Percentiles rank a stretch among this genome's conserved stretches.
These are phyloP conservation scores for Chaetogeoica ovagalla DNA, from an alignment of 2,888 invertebrate genomes.

Conservation along the genomic window DNA sequence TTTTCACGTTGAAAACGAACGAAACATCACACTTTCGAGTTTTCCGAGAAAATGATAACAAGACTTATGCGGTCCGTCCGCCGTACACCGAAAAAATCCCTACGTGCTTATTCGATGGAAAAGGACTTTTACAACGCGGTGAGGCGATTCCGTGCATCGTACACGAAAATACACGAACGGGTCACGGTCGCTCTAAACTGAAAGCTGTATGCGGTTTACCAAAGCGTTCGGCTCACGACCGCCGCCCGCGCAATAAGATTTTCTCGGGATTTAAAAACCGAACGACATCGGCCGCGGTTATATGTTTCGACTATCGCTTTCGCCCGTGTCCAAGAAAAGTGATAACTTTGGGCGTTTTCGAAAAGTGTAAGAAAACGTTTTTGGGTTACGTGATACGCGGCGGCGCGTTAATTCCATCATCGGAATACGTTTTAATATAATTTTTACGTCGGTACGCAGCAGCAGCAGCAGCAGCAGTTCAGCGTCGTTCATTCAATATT, in stretches of 20 bases:
- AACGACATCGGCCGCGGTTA: neutral
- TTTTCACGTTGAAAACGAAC: slow-evolving; percentile 2
- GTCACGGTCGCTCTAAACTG: slow-evolving; percentile 2
- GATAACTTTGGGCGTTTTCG: neutral
- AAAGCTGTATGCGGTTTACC: slow-evolving; percentile 7
- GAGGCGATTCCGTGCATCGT: slow-evolving; percentile 23
- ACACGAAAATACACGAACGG: neutral
- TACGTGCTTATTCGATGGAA: neutral
- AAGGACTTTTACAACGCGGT: neutral
- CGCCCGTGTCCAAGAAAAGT: too few species aligned
- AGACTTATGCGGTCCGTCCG: too few species aligned
- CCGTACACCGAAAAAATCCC: neutral
- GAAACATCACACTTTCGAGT: neutral
- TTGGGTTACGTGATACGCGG: slow-evolving; percentile 5
- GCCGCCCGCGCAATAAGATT: slow-evolving; percentile 15
- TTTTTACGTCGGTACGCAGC: too few species aligned
- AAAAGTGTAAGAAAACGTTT: neutral
- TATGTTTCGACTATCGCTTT: neutral
- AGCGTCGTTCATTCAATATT: neutral
- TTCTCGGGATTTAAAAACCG: neutral
- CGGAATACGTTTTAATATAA: too few species aligned
- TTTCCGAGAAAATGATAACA: slow-evolving; percentile 6
- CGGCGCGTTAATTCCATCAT: too few species aligned
- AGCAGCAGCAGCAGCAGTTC: too few species aligned
- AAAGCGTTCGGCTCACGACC: neutral